A percentile compares a stretch with the other conserved stretches of the same genome.
Evolutionary conservation across 2,113 vertebrate genomes (phyloP).

Genomic region (Addax nasomaculatus): DNA sequence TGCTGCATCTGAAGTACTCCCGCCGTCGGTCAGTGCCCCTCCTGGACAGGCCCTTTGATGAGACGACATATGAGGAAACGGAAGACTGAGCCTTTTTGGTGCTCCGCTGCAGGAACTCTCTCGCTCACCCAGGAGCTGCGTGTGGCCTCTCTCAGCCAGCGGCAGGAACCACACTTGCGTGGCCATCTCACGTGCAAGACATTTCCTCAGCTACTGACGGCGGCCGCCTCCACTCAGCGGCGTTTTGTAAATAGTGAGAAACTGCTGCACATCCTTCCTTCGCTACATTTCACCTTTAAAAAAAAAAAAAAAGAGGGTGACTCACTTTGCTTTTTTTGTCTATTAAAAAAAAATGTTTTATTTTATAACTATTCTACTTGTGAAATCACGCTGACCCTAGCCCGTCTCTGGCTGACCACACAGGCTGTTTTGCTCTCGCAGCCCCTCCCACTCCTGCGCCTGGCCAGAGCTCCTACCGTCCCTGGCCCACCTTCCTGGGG

Average conservation of each 20-base stretch:
- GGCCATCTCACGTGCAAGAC: constrained; percentile 76
- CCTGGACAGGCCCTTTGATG: constrained; percentile 88
- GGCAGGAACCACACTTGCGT: constrained; percentile 69
- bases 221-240: constrained; percentile 72
- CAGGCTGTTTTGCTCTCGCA: background rate
- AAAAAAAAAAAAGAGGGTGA: constrained; percentile 54
- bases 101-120: constrained; percentile 55
- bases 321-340: constrained; percentile 68
- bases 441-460: background rate
- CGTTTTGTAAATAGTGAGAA: constrained; percentile 81
- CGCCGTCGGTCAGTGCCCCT: constrained; percentile 85
- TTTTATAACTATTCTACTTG: constrained; percentile 69
- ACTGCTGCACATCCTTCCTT: constrained; percentile 72
- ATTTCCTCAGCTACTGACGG: constrained; percentile 76
- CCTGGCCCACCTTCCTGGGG: constrained; percentile 59
- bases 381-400: constrained; percentile 66
- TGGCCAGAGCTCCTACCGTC: background rate
- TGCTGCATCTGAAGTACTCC: constrained; percentile 95
- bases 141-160: constrained; percentile 68
- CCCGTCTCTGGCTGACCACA: constrained; percentile 21
- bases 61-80: constrained; percentile 91
- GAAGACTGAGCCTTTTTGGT: constrained; percentile 85
- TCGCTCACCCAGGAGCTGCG: constrained; percentile 61
- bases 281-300: constrained; percentile 71
- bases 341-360: constrained; percentile 76